Conservation (phyloP, 37 sponge, comb jelly and placozoan genomes). For the Lycopodina hypogea region DNA sequence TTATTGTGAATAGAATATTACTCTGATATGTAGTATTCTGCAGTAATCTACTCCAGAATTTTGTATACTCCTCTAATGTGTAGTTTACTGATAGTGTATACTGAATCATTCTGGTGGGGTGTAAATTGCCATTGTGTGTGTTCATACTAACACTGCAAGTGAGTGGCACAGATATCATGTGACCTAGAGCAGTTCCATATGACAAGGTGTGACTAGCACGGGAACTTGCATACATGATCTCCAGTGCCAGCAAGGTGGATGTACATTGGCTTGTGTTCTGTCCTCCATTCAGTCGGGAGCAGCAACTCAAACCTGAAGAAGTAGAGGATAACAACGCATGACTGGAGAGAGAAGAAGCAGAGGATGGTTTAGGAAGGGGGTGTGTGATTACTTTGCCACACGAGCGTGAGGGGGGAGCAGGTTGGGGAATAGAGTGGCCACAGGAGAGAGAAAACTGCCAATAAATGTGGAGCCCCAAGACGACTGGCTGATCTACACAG, state of each 20-base stretch:
- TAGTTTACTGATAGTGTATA: too few species aligned
- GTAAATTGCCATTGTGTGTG: too few species aligned
- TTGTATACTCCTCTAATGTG: too few species aligned
- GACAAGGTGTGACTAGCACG: not conserved
- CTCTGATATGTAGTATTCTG: too few species aligned
- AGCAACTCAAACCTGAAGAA: conserved; percentile 76
- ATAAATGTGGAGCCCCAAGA: conserved; percentile 9
- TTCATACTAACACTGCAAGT: too few species aligned
- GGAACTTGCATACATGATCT: conserved; percentile 76
- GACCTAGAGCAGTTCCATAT: not conserved
- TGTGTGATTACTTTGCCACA: conserved; percentile 27
- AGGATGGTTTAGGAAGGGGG: not conserved
- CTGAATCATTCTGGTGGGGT: too few species aligned
- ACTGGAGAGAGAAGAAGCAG: not conserved
- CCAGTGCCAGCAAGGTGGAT: conserved; percentile 91
- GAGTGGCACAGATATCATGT: too few species aligned
- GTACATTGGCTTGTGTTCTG: conserved; percentile 39
- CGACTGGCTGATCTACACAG: not conserved
- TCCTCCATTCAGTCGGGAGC: conserved; percentile 49
- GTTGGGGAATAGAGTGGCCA: conserved; percentile 53
- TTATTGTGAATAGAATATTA: too few species aligned
- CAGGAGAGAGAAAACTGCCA: conserved; percentile 71
- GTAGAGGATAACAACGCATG: not conserved
- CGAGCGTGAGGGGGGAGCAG: conserved; percentile 36
- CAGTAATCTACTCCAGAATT: too few species aligned